Percentiles rank a stretch among this genome's conserved stretches.
Conservation (phyloP, 2,797 vertebrate species). For the Micropoecilia bifurca region DNA sequence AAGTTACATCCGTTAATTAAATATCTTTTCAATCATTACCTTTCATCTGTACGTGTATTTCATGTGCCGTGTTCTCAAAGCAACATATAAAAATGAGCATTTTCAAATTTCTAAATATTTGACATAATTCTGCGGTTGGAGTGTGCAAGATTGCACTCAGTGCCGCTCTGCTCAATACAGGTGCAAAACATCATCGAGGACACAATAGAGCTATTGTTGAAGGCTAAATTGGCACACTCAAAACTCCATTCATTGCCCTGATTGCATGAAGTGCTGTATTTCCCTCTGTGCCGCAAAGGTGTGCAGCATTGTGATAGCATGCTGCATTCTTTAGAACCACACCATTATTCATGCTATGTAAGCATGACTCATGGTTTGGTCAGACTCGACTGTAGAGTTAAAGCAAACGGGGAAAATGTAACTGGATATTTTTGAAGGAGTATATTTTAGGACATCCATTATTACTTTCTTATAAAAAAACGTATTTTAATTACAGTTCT, state of each 20-base stretch:
- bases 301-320: slow-evolving; percentile 27
- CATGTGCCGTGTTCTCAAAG: neutral
- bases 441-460: neutral
- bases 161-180: slow-evolving; percentile 1
- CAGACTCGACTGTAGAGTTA: slow-evolving; percentile 35
- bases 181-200: slow-evolving; percentile 1
- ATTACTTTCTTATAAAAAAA: neutral
- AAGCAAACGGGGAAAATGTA: slow-evolving; percentile 26
- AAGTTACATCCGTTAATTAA: neutral
- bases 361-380: slow-evolving; percentile 37
- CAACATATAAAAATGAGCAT: neutral
- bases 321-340: slow-evolving; percentile 44
- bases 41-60: neutral
- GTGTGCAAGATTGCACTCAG: slow-evolving; percentile 5
- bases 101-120: neutral
- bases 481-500: neutral
- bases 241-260: slow-evolving; percentile 18
- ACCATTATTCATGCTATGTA: slow-evolving; percentile 42
- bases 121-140: neutral
- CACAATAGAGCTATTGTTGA: slow-evolving; percentile 7
- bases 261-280: slow-evolving; percentile 6
- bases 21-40: neutral
- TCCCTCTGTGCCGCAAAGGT: slow-evolving; percentile 29
- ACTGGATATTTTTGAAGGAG: neutral
- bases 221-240: slow-evolving; percentile 6